Base-by-base conservation (phyloP, 2,797 vertebrate genomes). In the Arctocebus calabarensis region DNA sequence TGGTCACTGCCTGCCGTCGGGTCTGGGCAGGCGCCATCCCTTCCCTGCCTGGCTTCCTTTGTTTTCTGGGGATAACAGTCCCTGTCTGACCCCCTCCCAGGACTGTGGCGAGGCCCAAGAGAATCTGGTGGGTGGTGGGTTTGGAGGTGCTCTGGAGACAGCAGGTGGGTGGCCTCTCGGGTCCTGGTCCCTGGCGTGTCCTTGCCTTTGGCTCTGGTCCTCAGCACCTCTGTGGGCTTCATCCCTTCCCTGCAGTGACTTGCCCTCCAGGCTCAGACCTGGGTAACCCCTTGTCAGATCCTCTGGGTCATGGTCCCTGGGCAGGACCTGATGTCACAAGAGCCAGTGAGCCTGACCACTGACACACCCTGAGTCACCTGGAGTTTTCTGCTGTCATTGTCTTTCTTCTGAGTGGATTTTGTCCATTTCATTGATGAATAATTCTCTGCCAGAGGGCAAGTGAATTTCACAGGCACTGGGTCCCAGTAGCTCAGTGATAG, bases 401-500 rank as follows among this genome's bases (percentile, higher is more conserved):
- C 79, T n/a, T 10, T 57, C 13, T 62, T 29, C 5, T 5, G 0
- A 0, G 37, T 3, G 32, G 43, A 61, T 7, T 0, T 2, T 5
- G 4, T 86, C 66, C 12, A 0, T 20, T 43, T 91, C 20, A 4
- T 3, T 52, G 40, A 27, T 20, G 75, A 34, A 3, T 2, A 7
- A 13, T 2, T 1, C 64, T 37, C 27, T 1, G 0, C 29, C 19
- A 48, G 32, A 2, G 17, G 32, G 34, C 7, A 4, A 27, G 57
- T 6, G n/a, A 1, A 2, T 10, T 3, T 11, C 52, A 2, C 0
- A 17, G 23, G 5, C 48, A 52, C 48, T 52, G 48, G 57, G 23
- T 37, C 19, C 3, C 0, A 0, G 14, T 25, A 4, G 40, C 25
- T 11, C 23, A 0, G 29, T 11, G 78, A 3, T 0, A 16, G 77